Evolutionary conservation across 2,113 vertebrate species (phyloP).

Genomic region (Crotalus horridus): DNA sequence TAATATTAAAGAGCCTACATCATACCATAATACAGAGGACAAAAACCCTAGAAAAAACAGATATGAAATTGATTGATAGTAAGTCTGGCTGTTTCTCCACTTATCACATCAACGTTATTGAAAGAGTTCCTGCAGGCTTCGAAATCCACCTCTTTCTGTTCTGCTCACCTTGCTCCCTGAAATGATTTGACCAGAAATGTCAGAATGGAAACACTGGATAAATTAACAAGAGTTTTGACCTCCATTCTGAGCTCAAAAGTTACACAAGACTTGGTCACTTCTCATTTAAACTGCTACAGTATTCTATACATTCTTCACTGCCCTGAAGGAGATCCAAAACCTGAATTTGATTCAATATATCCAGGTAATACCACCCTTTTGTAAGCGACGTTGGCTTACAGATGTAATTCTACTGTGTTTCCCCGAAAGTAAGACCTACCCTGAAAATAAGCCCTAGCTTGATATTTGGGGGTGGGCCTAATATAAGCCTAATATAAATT

Average conservation of each 20-base stretch:
- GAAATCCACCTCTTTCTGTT: neutral
- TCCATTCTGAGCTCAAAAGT: neutral
- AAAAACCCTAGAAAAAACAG: neutral
- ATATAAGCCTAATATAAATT: no score
- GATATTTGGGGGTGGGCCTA: no score
- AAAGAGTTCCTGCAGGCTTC: neutral
- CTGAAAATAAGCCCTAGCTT: no score
- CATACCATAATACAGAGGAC: neutral
- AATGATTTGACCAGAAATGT: neutral
- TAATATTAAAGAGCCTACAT: neutral
- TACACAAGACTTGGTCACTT: neutral
- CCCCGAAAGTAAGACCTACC: no score
- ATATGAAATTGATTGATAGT: neutral
- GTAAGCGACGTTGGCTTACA: neutral
- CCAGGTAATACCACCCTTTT: neutral
- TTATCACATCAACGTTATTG: neutral
- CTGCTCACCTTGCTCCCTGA: neutral
- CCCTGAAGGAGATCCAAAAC: neutral
- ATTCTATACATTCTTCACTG: neutral
- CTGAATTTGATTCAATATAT: neutral
- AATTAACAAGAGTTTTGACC: neutral
- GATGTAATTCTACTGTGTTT: neutral
- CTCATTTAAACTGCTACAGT: neutral
- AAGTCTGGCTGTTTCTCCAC: neutral
- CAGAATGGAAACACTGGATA: neutral